Conservation (phyloP, 2,113 vertebrate species). For the Hippoglossus stenolepis region DNA sequence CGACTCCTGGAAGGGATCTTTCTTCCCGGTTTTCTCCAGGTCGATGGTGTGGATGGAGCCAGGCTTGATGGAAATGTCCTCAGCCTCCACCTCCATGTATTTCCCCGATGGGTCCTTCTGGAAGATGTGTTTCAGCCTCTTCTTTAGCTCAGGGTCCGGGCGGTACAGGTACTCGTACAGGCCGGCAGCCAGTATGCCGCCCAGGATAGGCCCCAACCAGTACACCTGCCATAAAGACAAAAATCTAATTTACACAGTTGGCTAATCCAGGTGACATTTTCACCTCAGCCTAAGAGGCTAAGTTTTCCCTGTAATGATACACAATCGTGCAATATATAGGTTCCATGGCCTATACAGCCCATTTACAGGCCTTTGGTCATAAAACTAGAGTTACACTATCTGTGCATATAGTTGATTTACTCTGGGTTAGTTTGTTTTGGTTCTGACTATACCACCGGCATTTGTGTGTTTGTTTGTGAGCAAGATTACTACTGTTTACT, state of each 20-base stretch:
- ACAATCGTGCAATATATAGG: too few species aligned
- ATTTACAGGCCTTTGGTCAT: too few species aligned
- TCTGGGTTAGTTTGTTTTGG: too few species aligned
- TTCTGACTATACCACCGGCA: too few species aligned
- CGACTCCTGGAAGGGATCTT: conserved; percentile 82
- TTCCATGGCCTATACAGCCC: too few species aligned
- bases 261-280: conserved; percentile 1
- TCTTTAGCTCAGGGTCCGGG: conserved; percentile 88
- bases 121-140: conserved; percentile 86
- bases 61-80: conserved; percentile 86
- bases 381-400: too few species aligned
- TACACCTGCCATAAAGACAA: conserved; percentile 84
- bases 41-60: conserved; percentile 84
- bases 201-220: conserved; percentile 93
- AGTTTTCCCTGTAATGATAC: too few species aligned
- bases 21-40: conserved; percentile 86
- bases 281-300: too few species aligned
- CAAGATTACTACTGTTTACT: too few species aligned
- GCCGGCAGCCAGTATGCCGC: conserved; percentile 87
- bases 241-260: not conserved
- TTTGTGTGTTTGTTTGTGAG: too few species aligned
- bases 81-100: conserved; percentile 88
- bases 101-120: conserved; percentile 84
- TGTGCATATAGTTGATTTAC: too few species aligned
- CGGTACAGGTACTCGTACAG: conserved; percentile 94